Evolutionary conservation across 2,113 vertebrate genomes (phyloP), one percentile per base, ranked within the genome.

Genomic region (Rynchops niger): DNA sequence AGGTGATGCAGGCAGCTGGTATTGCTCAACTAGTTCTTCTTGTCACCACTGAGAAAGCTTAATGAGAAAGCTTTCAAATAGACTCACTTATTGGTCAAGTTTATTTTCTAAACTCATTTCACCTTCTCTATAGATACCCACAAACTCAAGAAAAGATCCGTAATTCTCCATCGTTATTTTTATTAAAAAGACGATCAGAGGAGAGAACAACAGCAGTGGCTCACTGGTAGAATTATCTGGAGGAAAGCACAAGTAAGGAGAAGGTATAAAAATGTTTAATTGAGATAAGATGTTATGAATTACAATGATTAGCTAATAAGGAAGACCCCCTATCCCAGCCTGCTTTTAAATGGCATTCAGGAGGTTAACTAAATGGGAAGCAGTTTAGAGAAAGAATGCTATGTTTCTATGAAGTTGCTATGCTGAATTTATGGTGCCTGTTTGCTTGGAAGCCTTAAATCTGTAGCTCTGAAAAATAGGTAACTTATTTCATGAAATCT

Each of bases 331-430:
- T 17, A 27, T 18, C 14, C 50, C 16, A 47, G 4, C 19, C 18
- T 16, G 62, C 32, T 43, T 90, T 81, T 63, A 45, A 56, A 34
- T 40, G 76, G 19, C 5, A 18, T 65, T 56, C 49, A 43, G 70
- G n/a, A 76, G 3, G 15, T 32, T 42, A 49, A 49, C 4, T 53
- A 29, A 12, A 2, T 13, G 9, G 9, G 18, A 25, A 25, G 21
- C 36, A 42, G 6, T 8, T 49, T 2, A 34, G 40, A 15, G 9
- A 18, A 21, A 14, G 10, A 9, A 2, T n/a, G 12, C 0, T 14
- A 3, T 5, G 17, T 0, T 19, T 23, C 5, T 45, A 1, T 47
- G 2, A 59, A 15, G 7, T 40, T 0, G 1, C 9, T 30, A 0
- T 18, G 23, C 6, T 71, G 29, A 4, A 2, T n/a, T 56, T 58